Percentiles rank a stretch among this genome's conserved stretches.
Conservation (phyloP, 2,888 invertebrate genomes). For the Acanthoscelides obtectus region DNA sequence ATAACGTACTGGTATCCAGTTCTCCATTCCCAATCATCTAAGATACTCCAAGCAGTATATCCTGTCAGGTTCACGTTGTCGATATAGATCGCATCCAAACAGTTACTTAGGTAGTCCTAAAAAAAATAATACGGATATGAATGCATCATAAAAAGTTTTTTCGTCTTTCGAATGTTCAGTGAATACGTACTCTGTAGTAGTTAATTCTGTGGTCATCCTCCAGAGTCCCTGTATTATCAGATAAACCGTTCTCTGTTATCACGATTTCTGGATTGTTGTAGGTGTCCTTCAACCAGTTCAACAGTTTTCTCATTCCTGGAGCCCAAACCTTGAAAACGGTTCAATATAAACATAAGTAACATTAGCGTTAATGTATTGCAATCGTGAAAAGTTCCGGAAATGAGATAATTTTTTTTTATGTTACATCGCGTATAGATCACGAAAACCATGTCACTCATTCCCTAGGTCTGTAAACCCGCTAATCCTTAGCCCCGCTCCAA, state of each 20-base stretch:
- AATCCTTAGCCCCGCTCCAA: too few species aligned
- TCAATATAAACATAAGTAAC: too few species aligned
- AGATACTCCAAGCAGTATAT: conserved; percentile 19
- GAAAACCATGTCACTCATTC: too few species aligned
- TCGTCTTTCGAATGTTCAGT: too few species aligned
- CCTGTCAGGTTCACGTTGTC: conserved; percentile 17
- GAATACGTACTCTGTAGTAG: not conserved
- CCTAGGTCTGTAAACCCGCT: too few species aligned
- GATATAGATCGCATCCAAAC: conserved; percentile 18
- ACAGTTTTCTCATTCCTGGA: conserved; percentile 22
- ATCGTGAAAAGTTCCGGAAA: too few species aligned
- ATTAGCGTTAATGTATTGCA: too few species aligned
- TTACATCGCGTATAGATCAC: too few species aligned
- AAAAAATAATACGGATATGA: too few species aligned
- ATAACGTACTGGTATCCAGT: conserved; percentile 18
- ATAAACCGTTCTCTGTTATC: conserved; percentile 26
- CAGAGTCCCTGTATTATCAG: conserved; percentile 18
- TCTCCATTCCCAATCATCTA: conserved; percentile 22
- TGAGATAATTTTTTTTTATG: too few species aligned
- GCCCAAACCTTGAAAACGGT: conserved; percentile 23
- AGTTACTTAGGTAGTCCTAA: conserved; percentile 17
- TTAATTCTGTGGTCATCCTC: conserved; percentile 22
- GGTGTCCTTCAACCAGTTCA: conserved; percentile 23
- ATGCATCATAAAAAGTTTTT: not conserved
- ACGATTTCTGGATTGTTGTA: conserved; percentile 25